phyloP scores from a whole-genome alignment of 1,140 invertebrate genomes.

The Cylas formicarius region DNA sequence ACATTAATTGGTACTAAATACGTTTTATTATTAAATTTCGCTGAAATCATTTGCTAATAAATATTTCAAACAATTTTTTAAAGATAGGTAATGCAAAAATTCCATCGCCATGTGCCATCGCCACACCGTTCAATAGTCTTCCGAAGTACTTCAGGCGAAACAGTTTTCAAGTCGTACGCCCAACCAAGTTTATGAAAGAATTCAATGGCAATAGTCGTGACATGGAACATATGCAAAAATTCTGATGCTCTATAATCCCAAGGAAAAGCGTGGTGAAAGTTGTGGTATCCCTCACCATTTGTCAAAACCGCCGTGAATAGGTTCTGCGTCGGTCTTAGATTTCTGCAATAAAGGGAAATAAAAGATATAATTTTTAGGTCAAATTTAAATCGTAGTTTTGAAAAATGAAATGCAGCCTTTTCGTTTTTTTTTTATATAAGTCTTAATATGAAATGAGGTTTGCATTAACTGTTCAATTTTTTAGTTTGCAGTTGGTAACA shows the following conservation, averaged over 20 bases:
- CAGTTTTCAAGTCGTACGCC: slow-evolving; percentile 55
- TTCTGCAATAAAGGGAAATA: too few species aligned
- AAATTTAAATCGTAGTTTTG: too few species aligned
- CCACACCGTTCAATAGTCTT: slow-evolving; percentile 53
- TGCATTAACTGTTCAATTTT: slow-evolving; percentile 55
- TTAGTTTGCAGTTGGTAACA: too few species aligned
- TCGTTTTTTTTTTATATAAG: too few species aligned
- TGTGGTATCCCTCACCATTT: slow-evolving; percentile 63
- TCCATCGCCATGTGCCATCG: too few species aligned
- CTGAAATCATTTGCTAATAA: too few species aligned
- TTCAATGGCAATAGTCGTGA: slow-evolving; percentile 46
- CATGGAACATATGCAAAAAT: slow-evolving; percentile 43
- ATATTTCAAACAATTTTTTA: too few species aligned
- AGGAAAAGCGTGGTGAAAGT: slow-evolving; percentile 71
- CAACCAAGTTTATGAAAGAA: slow-evolving; percentile 51
- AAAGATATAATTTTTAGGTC: too few species aligned
- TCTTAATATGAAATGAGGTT: too few species aligned
- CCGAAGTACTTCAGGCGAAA: slow-evolving; percentile 47
- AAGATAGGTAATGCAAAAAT: too few species aligned
- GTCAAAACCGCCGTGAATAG: slow-evolving; percentile 48
- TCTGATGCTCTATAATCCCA: slow-evolving; percentile 66
- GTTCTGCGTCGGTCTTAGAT: slow-evolving; percentile 54
- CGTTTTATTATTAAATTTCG: too few species aligned
- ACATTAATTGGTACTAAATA: too few species aligned
- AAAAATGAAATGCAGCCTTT: slow-evolving; percentile 1